Evolutionary conservation across 37 sponge, comb jelly and placozoan genomes (phyloP), one percentile per base, ranked within the genome.

Genomic region (Hormiphora californensis): DNA sequence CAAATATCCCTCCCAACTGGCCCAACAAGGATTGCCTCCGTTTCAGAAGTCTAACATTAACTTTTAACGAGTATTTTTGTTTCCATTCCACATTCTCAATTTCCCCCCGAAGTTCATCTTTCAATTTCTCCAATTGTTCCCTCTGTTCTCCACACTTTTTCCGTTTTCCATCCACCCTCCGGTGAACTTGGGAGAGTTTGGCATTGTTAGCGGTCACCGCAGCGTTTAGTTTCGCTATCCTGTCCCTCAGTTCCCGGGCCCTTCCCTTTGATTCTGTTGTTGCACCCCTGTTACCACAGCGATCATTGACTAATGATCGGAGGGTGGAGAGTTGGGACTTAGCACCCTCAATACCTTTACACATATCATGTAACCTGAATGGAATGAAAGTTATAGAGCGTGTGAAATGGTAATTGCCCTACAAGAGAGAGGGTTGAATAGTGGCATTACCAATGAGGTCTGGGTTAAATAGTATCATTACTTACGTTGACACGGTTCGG

Each of bases 1-100:
- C 3, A 41, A 73, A 73, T 40, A 73, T 73, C 4, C 25, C 28
- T 43, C 46, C 12, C 32, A 73, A 28, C 44, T 73, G 36, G 7
- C 9, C 12, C 0, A 73, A 17, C 81, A 73, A 25, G 23, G 9
- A 23, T 33, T 73, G 81, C 23, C 43, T 43, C 5, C 32, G 0
- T 0, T 41, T 43, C 36, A 73, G 81, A 37, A 73, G 81, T 21
- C 38, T 73, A 43, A 33, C 8, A 4, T 73, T 73, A 28, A 43
- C 43, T 46, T 73, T 73, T 23, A 73, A n/a, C 81, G 43, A 43
- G 46, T 73, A 73, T 15, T 46, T 43, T 22, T 43, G 21, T 28
- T 36, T 73, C 81, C 81, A 73, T 43, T 41, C 81, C 81, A 73
- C 43, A 11, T 41, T 73, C 0, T 73, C 81, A 5, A 73, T 43